Evolutionary conservation across 2,113 vertebrate genomes (phyloP).

Genomic region (Brienomyrus longianalis): DNA sequence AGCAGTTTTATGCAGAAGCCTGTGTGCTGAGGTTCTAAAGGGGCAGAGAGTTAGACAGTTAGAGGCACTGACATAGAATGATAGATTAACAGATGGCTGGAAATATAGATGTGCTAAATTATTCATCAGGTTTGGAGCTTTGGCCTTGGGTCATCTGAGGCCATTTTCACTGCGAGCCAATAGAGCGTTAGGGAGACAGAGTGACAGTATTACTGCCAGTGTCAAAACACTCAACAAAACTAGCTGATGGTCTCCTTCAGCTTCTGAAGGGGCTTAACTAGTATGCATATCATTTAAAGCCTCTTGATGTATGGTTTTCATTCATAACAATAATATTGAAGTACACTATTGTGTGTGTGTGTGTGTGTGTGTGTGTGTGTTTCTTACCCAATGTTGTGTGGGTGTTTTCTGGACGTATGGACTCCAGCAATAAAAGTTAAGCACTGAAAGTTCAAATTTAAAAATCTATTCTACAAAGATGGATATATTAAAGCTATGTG

Average conservation of each 20-base stretch:
- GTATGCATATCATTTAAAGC: background rate
- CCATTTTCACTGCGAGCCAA: conserved; percentile 23
- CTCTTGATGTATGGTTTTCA: background rate
- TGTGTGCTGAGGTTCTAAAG: background rate
- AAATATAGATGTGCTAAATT: conserved; percentile 40
- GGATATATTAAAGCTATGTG: background rate
- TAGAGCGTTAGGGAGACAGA: background rate
- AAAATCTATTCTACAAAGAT: background rate
- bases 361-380: background rate
- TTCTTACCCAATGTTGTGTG: background rate
- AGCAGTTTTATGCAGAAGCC: background rate
- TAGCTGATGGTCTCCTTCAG: background rate
- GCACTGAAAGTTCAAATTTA: background rate
- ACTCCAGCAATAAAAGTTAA: background rate
- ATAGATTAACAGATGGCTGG: conserved; percentile 44
- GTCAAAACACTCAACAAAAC: background rate
- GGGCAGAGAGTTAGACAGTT: background rate
- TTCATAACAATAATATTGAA: background rate
- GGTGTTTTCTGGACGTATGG: background rate
- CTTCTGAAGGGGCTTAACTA: background rate
- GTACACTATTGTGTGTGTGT: background rate
- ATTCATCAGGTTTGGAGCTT: conserved; percentile 34
- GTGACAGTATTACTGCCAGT: background rate
- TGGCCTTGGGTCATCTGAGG: background rate
- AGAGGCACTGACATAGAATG: background rate